Evolutionary conservation across 2,113 vertebrate genomes (phyloP), one percentile per base, ranked within the genome.

Genomic region (Cyanoderma ruficeps): DNA sequence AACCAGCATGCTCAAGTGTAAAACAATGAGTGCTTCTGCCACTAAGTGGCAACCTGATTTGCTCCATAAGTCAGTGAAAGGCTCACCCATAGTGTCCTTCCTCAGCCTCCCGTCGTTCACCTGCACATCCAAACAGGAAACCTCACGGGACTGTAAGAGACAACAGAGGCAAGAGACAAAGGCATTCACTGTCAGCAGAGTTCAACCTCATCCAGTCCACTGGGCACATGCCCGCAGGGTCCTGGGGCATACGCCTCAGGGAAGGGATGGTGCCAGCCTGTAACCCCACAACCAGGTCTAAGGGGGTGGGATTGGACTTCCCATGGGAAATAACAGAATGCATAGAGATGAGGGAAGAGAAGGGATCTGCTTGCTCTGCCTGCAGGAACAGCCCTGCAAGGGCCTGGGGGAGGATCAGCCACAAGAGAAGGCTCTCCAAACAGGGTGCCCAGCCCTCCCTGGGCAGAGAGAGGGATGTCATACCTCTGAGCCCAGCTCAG

Each of bases 111-210:
- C 97, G 0, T 59, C 89, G 0, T 97, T 92, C 84, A 98, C 95
- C 14, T 97, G 97, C 80, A 98, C 97, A 0, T 98, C 97, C 75
- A 98, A 77, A 68, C 97, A 95, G 76, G 97, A 97, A 89, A 98
- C 84, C 87, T 98, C 98, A 13, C 98, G 97, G 47, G 97, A 93
- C 98, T 98, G 84, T 49, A 96, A 94, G 56, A 93, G 42, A 70
- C 56, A 96, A 44, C 5, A 9, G 3, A 28, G 23, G 17, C 47
- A 69, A 77, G 50, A 64, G 47, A 57, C 50, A 74, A 61, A 46
- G 11, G 3, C 0, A 1, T 21, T 76, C 7, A 0, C 13, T 47
- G 10, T 35, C 31, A 55, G 47, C 52, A 24, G 10, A 37, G 33
- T 21, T 74, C 25, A 5, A 27, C 61, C 67, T 67, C 2, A 0